Conservation (phyloP, 1,140 invertebrate genomes). For the Kradibia gibbosae region DNA sequence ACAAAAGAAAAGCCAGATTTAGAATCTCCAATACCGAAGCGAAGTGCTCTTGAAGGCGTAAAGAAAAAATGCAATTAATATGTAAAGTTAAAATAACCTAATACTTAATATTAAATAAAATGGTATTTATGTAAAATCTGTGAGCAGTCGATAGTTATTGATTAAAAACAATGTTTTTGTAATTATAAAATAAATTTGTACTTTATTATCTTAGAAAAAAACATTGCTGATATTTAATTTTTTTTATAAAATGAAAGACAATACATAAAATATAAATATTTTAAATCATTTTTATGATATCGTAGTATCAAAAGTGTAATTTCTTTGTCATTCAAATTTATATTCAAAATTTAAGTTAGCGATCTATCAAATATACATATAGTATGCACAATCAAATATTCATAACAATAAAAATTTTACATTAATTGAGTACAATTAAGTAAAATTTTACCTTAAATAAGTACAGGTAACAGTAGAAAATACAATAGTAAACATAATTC, state of each 20-base stretch:
- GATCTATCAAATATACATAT: not conserved
- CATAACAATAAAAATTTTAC: not conserved
- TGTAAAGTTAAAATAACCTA: not conserved
- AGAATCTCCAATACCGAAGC: not conserved
- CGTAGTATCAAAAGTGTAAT: not conserved
- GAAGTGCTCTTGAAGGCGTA: not conserved
- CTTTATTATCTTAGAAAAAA: constrained; percentile 9
- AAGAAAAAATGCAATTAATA: not conserved
- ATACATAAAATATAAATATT: constrained; percentile 1
- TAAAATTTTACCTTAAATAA: constrained; percentile 14
- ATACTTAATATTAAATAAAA: not conserved
- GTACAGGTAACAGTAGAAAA: not conserved
- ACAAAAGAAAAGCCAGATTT: constrained; percentile 83
- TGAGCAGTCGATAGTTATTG: constrained; percentile 22
- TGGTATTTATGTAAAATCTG: constrained; percentile 1
- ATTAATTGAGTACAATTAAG: not conserved
- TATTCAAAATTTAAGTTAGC: not conserved
- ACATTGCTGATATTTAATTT: not conserved
- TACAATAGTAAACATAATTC: not conserved
- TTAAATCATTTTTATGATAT: not conserved
- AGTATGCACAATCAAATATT: not conserved
- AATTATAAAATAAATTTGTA: constrained; percentile 32
- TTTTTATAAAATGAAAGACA: constrained; percentile 4
- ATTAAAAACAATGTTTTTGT: not conserved
- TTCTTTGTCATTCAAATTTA: not conserved